A percentile compares a stretch with the other conserved stretches of the same genome.
Conservation (phyloP, 1,140 invertebrate genomes). For the Scaptomyza montana region DNA sequence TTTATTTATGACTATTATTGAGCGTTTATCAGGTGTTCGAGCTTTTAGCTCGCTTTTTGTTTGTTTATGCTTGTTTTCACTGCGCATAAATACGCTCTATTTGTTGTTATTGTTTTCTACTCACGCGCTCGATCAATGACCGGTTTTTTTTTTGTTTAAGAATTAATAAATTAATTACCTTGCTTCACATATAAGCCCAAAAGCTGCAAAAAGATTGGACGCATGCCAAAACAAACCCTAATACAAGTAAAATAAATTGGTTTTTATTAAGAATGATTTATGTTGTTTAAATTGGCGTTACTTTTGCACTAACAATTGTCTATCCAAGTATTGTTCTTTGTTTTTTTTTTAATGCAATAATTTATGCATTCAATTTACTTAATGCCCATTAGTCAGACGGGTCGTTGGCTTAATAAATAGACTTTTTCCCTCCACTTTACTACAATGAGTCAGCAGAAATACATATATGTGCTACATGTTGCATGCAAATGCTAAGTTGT, state of each 20-base stretch:
- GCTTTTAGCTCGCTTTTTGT: not conserved
- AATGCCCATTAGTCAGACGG: constrained; percentile 14
- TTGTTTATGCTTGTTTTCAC: constrained; percentile 7
- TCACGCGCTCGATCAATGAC: constrained; percentile 44
- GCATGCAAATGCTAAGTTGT: not conserved
- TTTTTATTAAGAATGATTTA: not conserved
- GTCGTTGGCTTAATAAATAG: constrained; percentile 3
- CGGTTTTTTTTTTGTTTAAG: constrained; percentile 15
- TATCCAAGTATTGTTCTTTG: not conserved
- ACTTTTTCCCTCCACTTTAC: not conserved
- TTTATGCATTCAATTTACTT: constrained; percentile 1
- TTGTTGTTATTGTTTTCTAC: constrained; percentile 18
- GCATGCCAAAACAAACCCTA: not conserved
- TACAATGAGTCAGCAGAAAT: constrained; percentile 4
- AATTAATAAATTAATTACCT: constrained; percentile 3
- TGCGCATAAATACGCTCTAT: not conserved
- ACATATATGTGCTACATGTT: not conserved
- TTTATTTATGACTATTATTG: not conserved
- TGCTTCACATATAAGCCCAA: not conserved
- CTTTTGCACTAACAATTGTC: not conserved
- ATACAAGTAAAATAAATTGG: not conserved
- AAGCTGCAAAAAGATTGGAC: not conserved
- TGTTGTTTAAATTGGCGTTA: not conserved
- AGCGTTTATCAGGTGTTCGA: constrained; percentile 6
- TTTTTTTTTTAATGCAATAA: not conserved